Evolutionary conservation across 2,113 vertebrate genomes (phyloP), one percentile per base, ranked within the genome.

Genomic region (Embiotoca jacksoni): DNA sequence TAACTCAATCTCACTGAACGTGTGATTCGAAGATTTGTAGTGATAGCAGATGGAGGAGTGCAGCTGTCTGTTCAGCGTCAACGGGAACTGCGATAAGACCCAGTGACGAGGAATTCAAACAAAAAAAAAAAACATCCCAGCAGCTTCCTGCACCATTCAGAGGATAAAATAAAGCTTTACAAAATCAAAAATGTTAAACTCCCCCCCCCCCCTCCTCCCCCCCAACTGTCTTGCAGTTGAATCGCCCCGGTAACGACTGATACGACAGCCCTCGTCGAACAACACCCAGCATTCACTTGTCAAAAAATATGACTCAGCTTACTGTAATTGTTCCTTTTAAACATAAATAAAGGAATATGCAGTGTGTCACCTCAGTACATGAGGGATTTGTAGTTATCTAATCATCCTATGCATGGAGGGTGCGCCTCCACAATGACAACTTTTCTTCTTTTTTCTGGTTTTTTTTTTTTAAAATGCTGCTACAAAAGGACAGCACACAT

Each of bases 401-500:
- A 23, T 74, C 56, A 77, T 71, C 81, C 70, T 23, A 63, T 63
- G 62, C 39, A 49, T 33, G 76, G 50, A 72, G 72, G 62, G 44
- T 3, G 14, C 23, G 14, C 23, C 32, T 69, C 49, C 71, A 54
- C 44, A 68, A 23, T 23, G 47, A 52, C 54, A 52, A 5, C 49
- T 46, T 46, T 11, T 5, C 41, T 5, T 44, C 13, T 3, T n/a
- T 1, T 23, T n/a, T n/a, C n/a, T n/a, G n/a, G n/a, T n/a, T 2
- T 5, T 52, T 5, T 75, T 72, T 60, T 61, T 46, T 64, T 71
- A 41, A 68, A 72, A 80, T 49, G 73, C 70, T 89, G 82, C 86
- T 90, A 88, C 82, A 85, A 82, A 87, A 86, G 67, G 67, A 74
- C 64, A 80, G 46, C 53, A 36, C 57, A 35, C 41, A 46, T 1